Evolutionary conservation across 2,888 invertebrate species (phyloP).

Genomic region (Serripes groenlandicus): DNA sequence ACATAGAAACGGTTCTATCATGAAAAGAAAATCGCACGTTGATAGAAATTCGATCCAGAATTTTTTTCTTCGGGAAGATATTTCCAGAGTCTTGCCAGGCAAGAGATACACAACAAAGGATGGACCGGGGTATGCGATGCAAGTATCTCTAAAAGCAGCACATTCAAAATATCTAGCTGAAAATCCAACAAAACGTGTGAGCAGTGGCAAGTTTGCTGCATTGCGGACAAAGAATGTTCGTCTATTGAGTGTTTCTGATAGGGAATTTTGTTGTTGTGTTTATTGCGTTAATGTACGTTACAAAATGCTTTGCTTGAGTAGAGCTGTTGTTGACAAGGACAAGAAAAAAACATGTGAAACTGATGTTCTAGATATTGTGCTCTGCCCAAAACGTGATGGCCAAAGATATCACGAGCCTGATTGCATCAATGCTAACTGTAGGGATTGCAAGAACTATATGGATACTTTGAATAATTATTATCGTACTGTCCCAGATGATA

Average conservation of each 20-base stretch:
- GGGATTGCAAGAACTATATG: conserved; percentile 40
- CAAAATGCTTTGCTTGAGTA: conserved; percentile 39
- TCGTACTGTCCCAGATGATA: conserved; percentile 25
- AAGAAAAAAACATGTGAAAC: conserved; percentile 49
- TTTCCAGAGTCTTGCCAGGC: conserved; percentile 41
- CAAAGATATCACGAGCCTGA: conserved; percentile 38
- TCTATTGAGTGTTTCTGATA: conserved; percentile 28
- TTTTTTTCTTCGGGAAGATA: conserved; percentile 41
- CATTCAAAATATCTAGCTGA: conserved; percentile 34
- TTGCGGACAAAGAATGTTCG: conserved; percentile 43
- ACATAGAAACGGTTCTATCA: conserved; percentile 30
- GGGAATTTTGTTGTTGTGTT: conserved; percentile 45
- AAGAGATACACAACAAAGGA: conserved; percentile 48
- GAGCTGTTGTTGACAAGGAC: conserved; percentile 20
- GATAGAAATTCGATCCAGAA: conserved; percentile 29
- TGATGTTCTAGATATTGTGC: conserved; percentile 44
- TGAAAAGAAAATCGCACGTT: conserved; percentile 39
- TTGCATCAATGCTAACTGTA: conserved; percentile 45
- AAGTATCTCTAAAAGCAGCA: conserved; percentile 44
- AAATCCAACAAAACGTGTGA: conserved; percentile 38
- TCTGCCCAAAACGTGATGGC: conserved; percentile 43
- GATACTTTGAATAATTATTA: conserved; percentile 29
- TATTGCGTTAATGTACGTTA: conserved; percentile 47
- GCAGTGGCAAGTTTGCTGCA: conserved; percentile 49
- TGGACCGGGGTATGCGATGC: conserved; percentile 42